These are phyloP conservation scores for Trinectes maculatus DNA, from an alignment of 2,113 vertebrate species.

Conservation along the genomic window DNA sequence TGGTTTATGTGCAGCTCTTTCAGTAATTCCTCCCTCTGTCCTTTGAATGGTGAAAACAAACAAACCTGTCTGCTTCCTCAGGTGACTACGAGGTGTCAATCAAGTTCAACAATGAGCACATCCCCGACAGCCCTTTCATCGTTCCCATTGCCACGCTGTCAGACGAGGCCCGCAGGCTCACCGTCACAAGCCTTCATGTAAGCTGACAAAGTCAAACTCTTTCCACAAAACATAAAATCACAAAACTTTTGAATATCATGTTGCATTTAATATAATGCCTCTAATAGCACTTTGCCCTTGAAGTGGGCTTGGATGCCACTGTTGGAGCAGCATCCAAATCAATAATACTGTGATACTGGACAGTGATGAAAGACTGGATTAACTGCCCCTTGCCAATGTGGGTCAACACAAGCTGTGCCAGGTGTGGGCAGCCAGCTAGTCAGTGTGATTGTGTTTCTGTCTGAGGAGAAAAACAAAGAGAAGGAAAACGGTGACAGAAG, in stretches of 20 bases:
- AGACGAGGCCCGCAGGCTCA: slow-evolving; percentile 92
- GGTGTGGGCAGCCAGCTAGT: slow-evolving; percentile 44
- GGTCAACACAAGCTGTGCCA: slow-evolving; percentile 65
- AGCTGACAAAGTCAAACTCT: slow-evolving; percentile 16
- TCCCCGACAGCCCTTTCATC: slow-evolving; percentile 97
- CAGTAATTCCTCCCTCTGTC: slow-evolving; percentile 13
- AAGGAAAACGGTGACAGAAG: slow-evolving; percentile 12
- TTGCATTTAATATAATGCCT: slow-evolving; percentile 27
- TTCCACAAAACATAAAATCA: slow-evolving; percentile 1
- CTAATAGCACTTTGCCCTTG: slow-evolving; percentile 61
- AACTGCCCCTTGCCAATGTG: slow-evolving; percentile 71
- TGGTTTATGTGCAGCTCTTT: slow-evolving; percentile 17
- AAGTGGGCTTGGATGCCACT: slow-evolving; percentile 61
- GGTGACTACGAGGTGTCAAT: slow-evolving; percentile 98
- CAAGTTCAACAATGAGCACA: slow-evolving; percentile 97
- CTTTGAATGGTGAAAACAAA: slow-evolving; percentile 48
- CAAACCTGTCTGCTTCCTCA: slow-evolving; percentile 61
- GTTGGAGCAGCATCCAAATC: slow-evolving; percentile 34
- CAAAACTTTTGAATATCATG: slow-evolving; percentile 20
- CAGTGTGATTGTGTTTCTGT: slow-evolving; percentile 43
- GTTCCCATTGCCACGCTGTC: slow-evolving; percentile 93
- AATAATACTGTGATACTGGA: slow-evolving; percentile 64
- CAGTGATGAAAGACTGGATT: slow-evolving; percentile 73
- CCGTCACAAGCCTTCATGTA: slow-evolving; percentile 95
- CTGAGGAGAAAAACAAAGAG: slow-evolving; percentile 33